phyloP scores from a whole-genome alignment of 2,113 vertebrate species.

The Murina feae region DNA sequence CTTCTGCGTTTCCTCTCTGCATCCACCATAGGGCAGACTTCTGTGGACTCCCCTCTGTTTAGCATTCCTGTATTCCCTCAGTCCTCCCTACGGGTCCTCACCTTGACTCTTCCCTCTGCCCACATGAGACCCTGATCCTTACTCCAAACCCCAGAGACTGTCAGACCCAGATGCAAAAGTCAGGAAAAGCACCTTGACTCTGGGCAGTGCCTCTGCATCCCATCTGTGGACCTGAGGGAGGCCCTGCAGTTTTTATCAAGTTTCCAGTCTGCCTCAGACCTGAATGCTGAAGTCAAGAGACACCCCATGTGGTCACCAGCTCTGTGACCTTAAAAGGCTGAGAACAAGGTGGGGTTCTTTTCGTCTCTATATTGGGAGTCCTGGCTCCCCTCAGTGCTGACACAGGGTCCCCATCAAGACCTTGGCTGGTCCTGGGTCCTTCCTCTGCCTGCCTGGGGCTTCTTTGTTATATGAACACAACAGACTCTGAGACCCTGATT shows the following conservation, averaged over 20 bases:
- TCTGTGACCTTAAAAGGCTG: too few relatives aligned
- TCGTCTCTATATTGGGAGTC: too few relatives aligned
- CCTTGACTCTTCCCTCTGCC: background rate
- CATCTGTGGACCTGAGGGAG: background rate
- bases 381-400: too few relatives aligned
- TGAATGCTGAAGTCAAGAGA: background rate
- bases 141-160: background rate
- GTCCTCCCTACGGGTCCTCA: background rate
- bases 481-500: too few relatives aligned
- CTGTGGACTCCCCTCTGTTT: background rate
- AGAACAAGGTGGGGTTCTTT: too few relatives aligned
- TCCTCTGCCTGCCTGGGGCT: too few relatives aligned
- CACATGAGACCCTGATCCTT: background rate
- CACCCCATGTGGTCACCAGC: background rate
- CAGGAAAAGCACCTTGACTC: background rate
- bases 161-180: background rate
- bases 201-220: background rate
- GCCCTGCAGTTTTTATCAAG: background rate
- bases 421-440: too few relatives aligned
- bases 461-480: too few relatives aligned
- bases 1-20: background rate
- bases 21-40: background rate
- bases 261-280: background rate
- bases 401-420: too few relatives aligned
- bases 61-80: background rate